Evolutionary conservation across 2,888 invertebrate species (phyloP), one percentile per base, ranked within the genome.

Genomic region (Drosophila picticornis): DNA sequence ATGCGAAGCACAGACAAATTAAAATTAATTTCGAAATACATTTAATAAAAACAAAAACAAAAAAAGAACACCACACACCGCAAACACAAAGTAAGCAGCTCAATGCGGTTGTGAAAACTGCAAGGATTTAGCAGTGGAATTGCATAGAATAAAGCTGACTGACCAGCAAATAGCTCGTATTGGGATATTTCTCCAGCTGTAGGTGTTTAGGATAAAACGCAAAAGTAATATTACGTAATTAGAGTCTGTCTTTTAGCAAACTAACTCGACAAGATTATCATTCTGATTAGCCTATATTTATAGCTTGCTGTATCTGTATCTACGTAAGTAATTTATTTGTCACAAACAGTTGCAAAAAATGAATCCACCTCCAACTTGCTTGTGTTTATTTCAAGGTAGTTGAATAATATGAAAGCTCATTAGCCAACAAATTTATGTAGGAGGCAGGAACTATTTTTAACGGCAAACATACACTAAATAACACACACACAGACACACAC

Each of bases 351-450:
- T 22, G 22, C 46, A 46, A 46, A 7, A 13, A 13, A 46, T 16
- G 22, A 22, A 7, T 46, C 46, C 9, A 25, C 22, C 7, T 9
- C 22, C 13, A 22, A 46, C 22, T 22, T 46, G 7, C 22, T 22
- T 25, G 4, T 9, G 31, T 4, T 22, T 29, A 2, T 13, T 32
- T 19, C 2, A 51, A 40, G 40, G 40, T 58, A 71, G 22, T 13
- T n/a, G 75, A 75, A 77, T 77, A 77, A 83, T 83, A 74, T 69
- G 63, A 66, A 75, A 80, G 78, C 83, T 88, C 86, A 88, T 88
- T 90, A 76, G 83, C 34, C 70, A 69, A 43, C 72, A 63, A 59
- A 78, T 68, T 57, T 72, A 68, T 69, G 71, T 56, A 29, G 50
- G 29, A 22, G 38, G 36, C 52, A 56, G 46, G 51, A 72, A 65